Percentiles rank a stretch among this genome's conserved stretches.
These are phyloP conservation scores for Typhlomys cinereus DNA, from an alignment of 2,113 vertebrate genomes.

Conservation along the genomic window DNA sequence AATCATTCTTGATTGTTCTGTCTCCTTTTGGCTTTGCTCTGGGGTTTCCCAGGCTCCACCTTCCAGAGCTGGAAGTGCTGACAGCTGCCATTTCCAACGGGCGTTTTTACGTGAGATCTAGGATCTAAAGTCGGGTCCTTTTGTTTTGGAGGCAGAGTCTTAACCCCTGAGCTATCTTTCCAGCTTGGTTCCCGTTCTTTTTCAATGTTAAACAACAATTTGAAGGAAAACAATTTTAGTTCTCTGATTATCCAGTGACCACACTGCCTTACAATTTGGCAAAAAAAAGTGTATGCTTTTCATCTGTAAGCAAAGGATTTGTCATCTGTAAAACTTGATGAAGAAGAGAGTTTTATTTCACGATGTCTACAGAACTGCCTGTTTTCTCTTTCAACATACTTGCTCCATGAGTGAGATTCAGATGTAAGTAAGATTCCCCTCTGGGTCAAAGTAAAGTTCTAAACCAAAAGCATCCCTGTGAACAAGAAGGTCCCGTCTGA, in stretches of 20 bases:
- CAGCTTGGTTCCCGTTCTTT: no score
- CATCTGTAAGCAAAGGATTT: conserved; percentile 9
- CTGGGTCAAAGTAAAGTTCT: background rate
- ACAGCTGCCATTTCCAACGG: no score
- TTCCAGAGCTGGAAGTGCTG: no score
- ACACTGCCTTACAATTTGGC: conserved; percentile 34
- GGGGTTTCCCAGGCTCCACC: no score
- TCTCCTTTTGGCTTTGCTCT: no score
- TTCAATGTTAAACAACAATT: conserved; percentile 2
- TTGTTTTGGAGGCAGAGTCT: no score
- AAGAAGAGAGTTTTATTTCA: background rate
- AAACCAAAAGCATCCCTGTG: background rate
- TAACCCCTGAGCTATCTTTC: no score
- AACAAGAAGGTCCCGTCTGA: background rate
- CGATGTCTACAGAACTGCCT: conserved; percentile 33
- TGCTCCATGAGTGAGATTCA: conserved; percentile 65
- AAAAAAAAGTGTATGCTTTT: background rate
- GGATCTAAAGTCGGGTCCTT: no score
- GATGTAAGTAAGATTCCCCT: background rate
- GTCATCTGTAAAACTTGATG: background rate
- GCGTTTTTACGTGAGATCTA: no score
- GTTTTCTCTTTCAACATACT: conserved; percentile 66
- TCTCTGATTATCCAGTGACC: background rate
- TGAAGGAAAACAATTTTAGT: background rate
- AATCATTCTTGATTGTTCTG: no score